phyloP scores from a whole-genome alignment of 2,113 vertebrate genomes.

The Strix uralensis region DNA sequence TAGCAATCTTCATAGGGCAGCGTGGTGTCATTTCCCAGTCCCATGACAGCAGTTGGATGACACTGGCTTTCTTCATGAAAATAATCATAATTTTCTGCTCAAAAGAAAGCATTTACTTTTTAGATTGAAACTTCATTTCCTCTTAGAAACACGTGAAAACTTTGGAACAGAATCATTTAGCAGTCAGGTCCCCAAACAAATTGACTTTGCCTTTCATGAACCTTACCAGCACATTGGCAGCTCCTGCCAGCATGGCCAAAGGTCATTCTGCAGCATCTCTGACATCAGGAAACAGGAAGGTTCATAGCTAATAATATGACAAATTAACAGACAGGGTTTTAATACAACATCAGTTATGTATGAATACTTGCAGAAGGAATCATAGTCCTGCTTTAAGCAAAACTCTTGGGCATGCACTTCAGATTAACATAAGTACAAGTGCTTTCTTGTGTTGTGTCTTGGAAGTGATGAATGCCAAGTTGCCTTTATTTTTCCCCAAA shows the following conservation, averaged over 20 bases:
- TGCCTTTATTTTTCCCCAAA: background rate
- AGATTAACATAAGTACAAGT: background rate
- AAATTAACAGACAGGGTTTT: background rate
- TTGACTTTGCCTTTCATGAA: background rate
- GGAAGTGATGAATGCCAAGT: background rate
- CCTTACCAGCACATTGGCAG: background rate
- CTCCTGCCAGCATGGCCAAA: background rate
- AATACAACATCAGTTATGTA: background rate
- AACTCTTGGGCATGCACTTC: background rate
- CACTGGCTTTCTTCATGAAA: background rate
- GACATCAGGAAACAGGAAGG: background rate
- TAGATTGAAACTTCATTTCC: background rate
- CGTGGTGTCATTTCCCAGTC: background rate
- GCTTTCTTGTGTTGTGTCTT: background rate
- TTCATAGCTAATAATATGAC: background rate
- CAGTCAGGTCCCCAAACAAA: background rate
- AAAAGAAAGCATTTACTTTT: background rate
- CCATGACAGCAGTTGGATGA: background rate
- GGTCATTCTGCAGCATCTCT: background rate
- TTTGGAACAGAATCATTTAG: background rate
- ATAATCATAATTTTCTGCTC: background rate
- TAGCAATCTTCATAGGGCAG: background rate
- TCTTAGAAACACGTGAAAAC: background rate
- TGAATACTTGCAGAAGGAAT: conserved; percentile 9
- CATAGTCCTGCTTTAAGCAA: background rate